Base-by-base conservation (phyloP, 2,888 invertebrate genomes). In the Hofmannophila pseudospretella region DNA sequence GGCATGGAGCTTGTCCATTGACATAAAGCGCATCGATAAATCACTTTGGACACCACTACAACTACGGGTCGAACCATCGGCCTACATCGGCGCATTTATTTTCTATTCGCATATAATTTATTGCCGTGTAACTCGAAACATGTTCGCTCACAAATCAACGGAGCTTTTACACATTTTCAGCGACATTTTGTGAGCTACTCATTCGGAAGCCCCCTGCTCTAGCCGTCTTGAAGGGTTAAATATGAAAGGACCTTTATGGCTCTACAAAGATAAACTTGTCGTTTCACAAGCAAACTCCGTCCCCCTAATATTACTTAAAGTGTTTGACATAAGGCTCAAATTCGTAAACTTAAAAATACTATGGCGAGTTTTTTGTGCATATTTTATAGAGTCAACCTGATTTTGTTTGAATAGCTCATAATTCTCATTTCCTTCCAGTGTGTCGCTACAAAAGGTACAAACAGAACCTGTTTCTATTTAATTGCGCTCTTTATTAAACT, bases 81-180 rank as follows among this genome's bases (percentile, higher is more conserved):
- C 61, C 59, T 66, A 63, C 67, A 74, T 75, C 65, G 70, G 67
- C 65, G 70, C 67, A 69, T 74, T 73, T 70, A 74, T 76, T 78
- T 74, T 73, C 67, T 70, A 75, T 70, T 67, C 66, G 58, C 59
- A 64, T 68, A 73, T 74, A 78, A 81, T 79, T 79, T 77, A 80
- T 77, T 67, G 61, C 62, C 55, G 51, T 63, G 76, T 71, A 75
- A 74, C 72, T 65, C 62, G 73, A 73, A 72, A 72, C 69, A 67
- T 69, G 62, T 62, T 53, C 61, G 63, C 57, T 70, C 67, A 70
- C 73, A 76, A 78, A 75, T 78, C 74, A 75, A 69, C 50, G 49
- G 44, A 54, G 60, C 61, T 58, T 66, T 67, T 61, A 63, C 63
- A 54, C 55, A 49, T 64, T 76, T 75, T 76, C 69, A 65, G 60